A percentile compares a stretch with the other conserved stretches of the same genome.
These are phyloP conservation scores for Sphaerophoria rueppellii DNA, from an alignment of 2,888 invertebrate genomes.

Conservation along the genomic window DNA sequence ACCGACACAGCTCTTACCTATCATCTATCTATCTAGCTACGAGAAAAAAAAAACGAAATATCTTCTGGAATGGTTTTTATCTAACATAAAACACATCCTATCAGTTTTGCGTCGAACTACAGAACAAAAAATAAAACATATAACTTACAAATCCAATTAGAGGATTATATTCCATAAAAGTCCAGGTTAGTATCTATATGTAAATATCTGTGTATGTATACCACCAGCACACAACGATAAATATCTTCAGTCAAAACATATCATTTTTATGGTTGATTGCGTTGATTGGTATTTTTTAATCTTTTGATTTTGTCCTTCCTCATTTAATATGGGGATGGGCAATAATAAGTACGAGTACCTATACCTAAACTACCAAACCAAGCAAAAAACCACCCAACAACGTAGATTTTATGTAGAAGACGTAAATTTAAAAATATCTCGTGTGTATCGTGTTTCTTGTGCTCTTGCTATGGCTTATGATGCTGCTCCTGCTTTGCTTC, in stretches of 20 bases:
- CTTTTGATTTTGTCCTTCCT: constrained; percentile 1
- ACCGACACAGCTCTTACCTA: too few relatives aligned
- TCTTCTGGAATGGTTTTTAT: not conserved
- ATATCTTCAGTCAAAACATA: constrained; percentile 38
- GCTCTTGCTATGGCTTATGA: not conserved
- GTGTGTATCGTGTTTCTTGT: constrained; percentile 24
- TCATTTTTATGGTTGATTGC: constrained; percentile 34
- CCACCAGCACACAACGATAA: not conserved
- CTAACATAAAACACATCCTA: not conserved
- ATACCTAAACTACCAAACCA: too few relatives aligned
- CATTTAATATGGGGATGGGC: constrained; percentile 22
- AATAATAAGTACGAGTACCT: not conserved
- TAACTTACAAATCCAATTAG: constrained; percentile 19
- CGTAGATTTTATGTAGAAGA: not conserved
- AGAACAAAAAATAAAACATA: not conserved
- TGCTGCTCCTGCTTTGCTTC: too few relatives aligned
- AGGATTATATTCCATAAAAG: constrained; percentile 24
- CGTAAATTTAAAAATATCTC: constrained; percentile 32
- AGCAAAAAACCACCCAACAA: too few relatives aligned
- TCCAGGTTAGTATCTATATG: constrained; percentile 25
- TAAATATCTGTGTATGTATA: not conserved
- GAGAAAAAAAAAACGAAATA: not conserved
- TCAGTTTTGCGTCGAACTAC: not conserved
- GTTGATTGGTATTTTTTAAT: constrained; percentile 34
- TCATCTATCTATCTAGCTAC: not conserved